Evolutionary conservation across 1,140 invertebrate genomes (phyloP).

Genomic region (Trinorchestia longiramus): DNA sequence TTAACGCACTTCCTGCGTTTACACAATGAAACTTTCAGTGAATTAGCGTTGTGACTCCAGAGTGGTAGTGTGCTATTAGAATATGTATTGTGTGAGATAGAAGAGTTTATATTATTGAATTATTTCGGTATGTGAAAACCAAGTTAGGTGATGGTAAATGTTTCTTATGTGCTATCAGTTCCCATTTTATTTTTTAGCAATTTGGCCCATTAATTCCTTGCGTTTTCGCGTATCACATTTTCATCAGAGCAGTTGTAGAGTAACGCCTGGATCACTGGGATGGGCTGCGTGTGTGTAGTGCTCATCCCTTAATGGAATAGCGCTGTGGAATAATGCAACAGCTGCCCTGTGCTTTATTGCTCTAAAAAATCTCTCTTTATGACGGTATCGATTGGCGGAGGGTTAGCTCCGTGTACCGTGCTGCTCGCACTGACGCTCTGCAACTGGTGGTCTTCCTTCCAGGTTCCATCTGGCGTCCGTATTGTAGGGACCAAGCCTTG

Average conservation of each 20-base stretch:
- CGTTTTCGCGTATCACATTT: neutral
- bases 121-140: too few species aligned
- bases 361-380: slow-evolving; percentile 50
- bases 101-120: too few species aligned
- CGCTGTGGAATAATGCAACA: slow-evolving; percentile 48
- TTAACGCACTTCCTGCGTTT: neutral
- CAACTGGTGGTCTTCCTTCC: neutral
- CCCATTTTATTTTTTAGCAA: neutral
- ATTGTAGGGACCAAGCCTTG: neutral
- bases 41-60: neutral
- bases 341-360: slow-evolving; percentile 48
- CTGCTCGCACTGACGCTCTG: neutral
- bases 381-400: slow-evolving; percentile 42
- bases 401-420: neutral
- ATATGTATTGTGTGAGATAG: neutral
- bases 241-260: neutral
- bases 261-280: neutral
- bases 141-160: too few species aligned
- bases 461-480: neutral
- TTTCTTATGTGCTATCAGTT: too few species aligned
- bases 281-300: slow-evolving; percentile 34
- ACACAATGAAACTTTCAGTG: too few species aligned
- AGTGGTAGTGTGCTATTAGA: neutral
- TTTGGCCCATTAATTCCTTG: neutral
- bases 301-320: slow-evolving; percentile 54